Evolutionary conservation across 1,140 invertebrate species (phyloP).

Genomic region (Parapsyche elsis): DNA sequence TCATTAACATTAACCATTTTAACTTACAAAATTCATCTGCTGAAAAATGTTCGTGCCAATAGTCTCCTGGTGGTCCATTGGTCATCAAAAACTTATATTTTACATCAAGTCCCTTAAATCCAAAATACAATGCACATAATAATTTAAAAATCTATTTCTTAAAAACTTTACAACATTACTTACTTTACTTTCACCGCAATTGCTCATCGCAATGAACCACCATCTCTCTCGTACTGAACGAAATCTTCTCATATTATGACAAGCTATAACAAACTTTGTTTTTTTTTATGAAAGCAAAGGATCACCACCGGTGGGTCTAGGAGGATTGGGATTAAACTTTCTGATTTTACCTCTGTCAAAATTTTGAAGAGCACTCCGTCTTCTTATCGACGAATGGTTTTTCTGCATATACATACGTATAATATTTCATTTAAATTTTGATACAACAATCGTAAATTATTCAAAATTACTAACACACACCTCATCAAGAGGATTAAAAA

Average conservation of each 20-base stretch:
- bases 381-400: slow-evolving; percentile 19
- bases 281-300: slow-evolving; percentile 54
- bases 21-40: slow-evolving; percentile 93
- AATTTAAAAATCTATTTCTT: neutral
- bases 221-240: slow-evolving; percentile 76
- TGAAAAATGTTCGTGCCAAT: slow-evolving; percentile 89
- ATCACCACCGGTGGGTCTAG: slow-evolving; percentile 41
- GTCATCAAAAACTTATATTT: slow-evolving; percentile 82
- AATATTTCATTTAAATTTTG: too few relatives aligned
- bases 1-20: slow-evolving; percentile 58
- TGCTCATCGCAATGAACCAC: slow-evolving; percentile 83
- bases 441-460: neutral
- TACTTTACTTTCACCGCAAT: slow-evolving; percentile 75
- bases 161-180: slow-evolving; percentile 18
- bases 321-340: slow-evolving; percentile 58
- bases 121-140: slow-evolving; percentile 18
- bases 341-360: slow-evolving; percentile 6
- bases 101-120: slow-evolving; percentile 73
- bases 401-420: too few relatives aligned
- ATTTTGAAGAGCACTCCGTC: neutral
- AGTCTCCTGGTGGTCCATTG: slow-evolving; percentile 79
- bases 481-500: slow-evolving; percentile 59
- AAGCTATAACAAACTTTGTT: slow-evolving; percentile 63
- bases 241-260: slow-evolving; percentile 73
- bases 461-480: neutral